Evolutionary conservation across 2,888 invertebrate genomes (phyloP), one percentile per base, ranked within the genome.

Genomic region (Stictocephala bisonia): DNA sequence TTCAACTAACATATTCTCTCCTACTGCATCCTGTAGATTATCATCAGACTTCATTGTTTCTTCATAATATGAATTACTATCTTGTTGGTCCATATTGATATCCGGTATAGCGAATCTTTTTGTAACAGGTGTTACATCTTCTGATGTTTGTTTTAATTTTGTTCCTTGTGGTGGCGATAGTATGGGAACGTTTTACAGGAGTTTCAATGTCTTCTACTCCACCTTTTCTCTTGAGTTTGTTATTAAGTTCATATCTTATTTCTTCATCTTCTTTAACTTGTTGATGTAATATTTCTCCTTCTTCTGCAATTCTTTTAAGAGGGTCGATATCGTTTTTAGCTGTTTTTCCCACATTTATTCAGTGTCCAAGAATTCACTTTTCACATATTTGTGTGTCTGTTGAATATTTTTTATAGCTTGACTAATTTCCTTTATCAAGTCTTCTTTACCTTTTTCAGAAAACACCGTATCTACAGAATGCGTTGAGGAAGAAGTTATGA

Each of bases 321-420:
- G 56, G 56, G 15, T 68, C 68, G 50, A n/a, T 18, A 68, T 44
- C 0, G 68, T 50, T 68, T 50, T 51, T 15, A 27, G 20, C 24
- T 68, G 27, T 20, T 68, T 68, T 48, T 68, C 7, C 29, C n/a
- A 26, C 29, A 51, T 3, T 27, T 68, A 18, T 15, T 48, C 44
- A 9, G 26, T 31, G 1, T 50, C 68, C 11, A 29, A 18, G 20
- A 68, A n/a, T 6, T 31, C 15, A 6, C 31, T 1, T 15, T 44
- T 48, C 6, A 68, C 6, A 15, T 26, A 6, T 18, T 22, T 26
- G 15, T 68, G 68, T 68, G 50, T 68, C 26, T 15, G 11, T 68
- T 29, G 26, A 51, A 68, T 68, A 48, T 44, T 27, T 27, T 44
- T 50, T 24, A 27, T 44, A 29, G 51, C 26, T 51, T 51, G 11